A percentile compares a stretch with the other conserved stretches of the same genome.
phyloP scores from a whole-genome alignment of 2,888 invertebrate species.

The Caenorhabditis sp. region DNA sequence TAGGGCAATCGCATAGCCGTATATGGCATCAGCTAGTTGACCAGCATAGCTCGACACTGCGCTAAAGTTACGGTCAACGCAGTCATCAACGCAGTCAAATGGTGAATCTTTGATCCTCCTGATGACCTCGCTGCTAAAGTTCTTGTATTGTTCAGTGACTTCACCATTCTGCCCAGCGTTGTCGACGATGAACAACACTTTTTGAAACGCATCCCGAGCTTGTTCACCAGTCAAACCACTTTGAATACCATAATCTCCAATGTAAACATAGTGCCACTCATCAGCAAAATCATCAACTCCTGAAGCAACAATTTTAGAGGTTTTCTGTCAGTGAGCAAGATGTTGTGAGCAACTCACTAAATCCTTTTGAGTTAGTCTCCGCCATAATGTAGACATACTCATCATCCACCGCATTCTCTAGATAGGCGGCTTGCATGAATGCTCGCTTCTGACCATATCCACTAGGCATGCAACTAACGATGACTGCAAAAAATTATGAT shows the following conservation, averaged over 20 bases:
- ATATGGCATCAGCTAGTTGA: slow-evolving; percentile 44
- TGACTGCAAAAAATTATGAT: slow-evolving; percentile 27
- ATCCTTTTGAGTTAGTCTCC: slow-evolving; percentile 37
- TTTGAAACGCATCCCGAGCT: slow-evolving; percentile 13
- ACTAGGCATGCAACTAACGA: slow-evolving; percentile 35
- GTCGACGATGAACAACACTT: slow-evolving; percentile 28
- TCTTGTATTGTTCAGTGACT: slow-evolving; percentile 31
- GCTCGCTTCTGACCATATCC: slow-evolving; percentile 25
- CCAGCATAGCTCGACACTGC: slow-evolving; percentile 34
- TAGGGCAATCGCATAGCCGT: slow-evolving; percentile 39
- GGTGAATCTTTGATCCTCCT: slow-evolving; percentile 51
- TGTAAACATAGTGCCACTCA: slow-evolving; percentile 26
- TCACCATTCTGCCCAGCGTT: slow-evolving; percentile 34
- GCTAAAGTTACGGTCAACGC: slow-evolving; percentile 15
- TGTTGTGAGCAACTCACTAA: slow-evolving; percentile 23
- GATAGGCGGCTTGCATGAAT: slow-evolving; percentile 41
- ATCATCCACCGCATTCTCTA: slow-evolving; percentile 34
- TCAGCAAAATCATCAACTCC: slow-evolving; percentile 26
- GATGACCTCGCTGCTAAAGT: slow-evolving; percentile 52
- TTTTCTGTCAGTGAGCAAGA: background rate
- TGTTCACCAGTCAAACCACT: slow-evolving; percentile 9
- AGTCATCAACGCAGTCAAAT: slow-evolving; percentile 51
- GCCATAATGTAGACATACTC: slow-evolving; percentile 52
- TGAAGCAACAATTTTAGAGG: slow-evolving; percentile 5
- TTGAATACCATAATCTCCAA: background rate